Base-by-base conservation (phyloP, 2,797 vertebrate genomes). In the Myotis pilosus region DNA sequence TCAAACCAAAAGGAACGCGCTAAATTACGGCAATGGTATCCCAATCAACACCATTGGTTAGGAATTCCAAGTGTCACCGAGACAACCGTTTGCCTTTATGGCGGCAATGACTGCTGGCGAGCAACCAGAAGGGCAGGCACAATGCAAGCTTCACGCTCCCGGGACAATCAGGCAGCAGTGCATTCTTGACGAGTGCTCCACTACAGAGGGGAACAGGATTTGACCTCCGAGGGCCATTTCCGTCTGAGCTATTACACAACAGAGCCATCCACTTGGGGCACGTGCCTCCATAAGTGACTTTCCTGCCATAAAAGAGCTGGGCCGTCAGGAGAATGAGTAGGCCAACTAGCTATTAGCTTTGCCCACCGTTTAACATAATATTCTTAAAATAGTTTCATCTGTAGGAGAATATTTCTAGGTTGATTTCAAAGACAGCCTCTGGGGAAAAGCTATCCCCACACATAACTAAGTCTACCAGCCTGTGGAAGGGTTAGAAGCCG, bases 401-500 rank as follows among this genome's bases (percentile, higher is more conserved):
- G 44, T 51, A 72, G 51, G 64, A 41, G 11, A 66, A 8, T 60
- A 89, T 75, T 75, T 89, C 33, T 90, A 41, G 84, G 55, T 74
- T 75, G 51, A 86, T 38, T 83, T 96, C 33, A 87, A 66, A 84
- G 88, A 87, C n/a, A 91, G 84, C n/a, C 57, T 85, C 19, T 22
- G 78, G 28, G 71, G 83, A 89, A 79, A 55, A 19, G 44, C n/a
- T 51, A 23, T 28, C 22, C 75, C 28, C 74, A 85, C n/a, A 49
- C n/a, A 41, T 44, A 36, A 36, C 60, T 30, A 75, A 91, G 86
- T 19, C 38, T 28, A 41, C 23, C 38, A 81, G 66, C 74, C 64
- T 68, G 74, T 36, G 33, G 38, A 76, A 80, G 33, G 7, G 28
- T 78, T 30, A 23, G 66, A 81, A 76, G 41, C 36, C 10, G 16